Conservation (phyloP, 64 coral and sea anemone species). For the Porites australiensis region DNA sequence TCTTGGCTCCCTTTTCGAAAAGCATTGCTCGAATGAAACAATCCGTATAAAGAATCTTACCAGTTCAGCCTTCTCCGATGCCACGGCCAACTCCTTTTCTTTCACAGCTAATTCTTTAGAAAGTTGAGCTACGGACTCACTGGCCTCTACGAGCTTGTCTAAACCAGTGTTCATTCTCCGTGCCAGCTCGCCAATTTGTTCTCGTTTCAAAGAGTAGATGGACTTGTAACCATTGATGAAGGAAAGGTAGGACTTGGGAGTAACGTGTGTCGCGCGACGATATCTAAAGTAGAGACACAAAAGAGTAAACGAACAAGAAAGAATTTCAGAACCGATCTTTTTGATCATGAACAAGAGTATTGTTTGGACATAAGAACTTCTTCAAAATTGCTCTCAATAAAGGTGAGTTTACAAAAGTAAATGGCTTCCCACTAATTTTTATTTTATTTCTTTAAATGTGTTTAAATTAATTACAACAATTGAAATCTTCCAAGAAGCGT, state of each 20-base stretch:
- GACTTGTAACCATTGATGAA: slow-evolving; percentile 99
- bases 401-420: no score
- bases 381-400: no score
- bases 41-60: slow-evolving; percentile 34
- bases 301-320: background rate
- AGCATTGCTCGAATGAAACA: background rate
- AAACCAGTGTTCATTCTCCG: slow-evolving; percentile 94
- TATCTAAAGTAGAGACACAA: slow-evolving; percentile 45
- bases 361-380: no score
- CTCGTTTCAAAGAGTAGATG: slow-evolving; percentile 78
- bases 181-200: slow-evolving; percentile 87
- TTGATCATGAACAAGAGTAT: no score
- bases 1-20: background rate
- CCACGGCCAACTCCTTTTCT: slow-evolving; percentile 93
- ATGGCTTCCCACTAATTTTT: no score
- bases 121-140: slow-evolving; percentile 92
- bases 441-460: no score
- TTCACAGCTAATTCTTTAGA: slow-evolving; percentile 94
- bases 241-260: slow-evolving; percentile 94
- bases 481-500: no score
- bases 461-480: no score
- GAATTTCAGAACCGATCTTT: no score
- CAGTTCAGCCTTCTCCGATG: slow-evolving; percentile 91
- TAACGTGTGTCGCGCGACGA: slow-evolving; percentile 96
- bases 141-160: slow-evolving; percentile 96